Evolutionary conservation across 2,888 invertebrate species (phyloP).

Genomic region (Drosophila meridionalis): DNA sequence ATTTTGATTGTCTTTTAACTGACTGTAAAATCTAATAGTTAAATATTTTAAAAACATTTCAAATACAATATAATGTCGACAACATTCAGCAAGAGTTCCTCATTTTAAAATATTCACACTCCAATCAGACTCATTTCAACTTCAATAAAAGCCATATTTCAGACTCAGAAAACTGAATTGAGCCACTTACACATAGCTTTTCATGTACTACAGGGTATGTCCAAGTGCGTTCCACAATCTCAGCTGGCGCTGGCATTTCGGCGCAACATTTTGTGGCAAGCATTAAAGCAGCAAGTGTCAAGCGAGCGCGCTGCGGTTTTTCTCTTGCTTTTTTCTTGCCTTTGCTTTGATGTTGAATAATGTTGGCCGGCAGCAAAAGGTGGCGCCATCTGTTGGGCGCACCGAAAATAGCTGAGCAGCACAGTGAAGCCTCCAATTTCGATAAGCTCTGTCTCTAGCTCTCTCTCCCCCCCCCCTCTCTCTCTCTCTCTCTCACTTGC

Average conservation of each 20-base stretch:
- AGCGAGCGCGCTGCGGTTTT: slow-evolving; percentile 1
- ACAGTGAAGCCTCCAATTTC: slow-evolving; percentile 13
- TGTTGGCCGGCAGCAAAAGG: slow-evolving; percentile 33
- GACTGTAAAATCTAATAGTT: no score
- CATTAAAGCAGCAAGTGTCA: slow-evolving; percentile 17
- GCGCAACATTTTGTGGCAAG: slow-evolving; percentile 1
- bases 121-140: neutral
- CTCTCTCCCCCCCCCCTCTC: no score
- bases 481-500: neutral
- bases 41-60: no score
- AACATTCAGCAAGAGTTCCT: neutral
- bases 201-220: neutral
- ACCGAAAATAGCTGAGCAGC: slow-evolving; percentile 18
- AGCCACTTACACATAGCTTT: neutral
- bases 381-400: slow-evolving; percentile 23
- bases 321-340: neutral
- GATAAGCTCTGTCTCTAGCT: neutral
- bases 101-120: neutral
- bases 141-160: neutral
- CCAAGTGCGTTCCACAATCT: neutral
- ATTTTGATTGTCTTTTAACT: no score
- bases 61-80: neutral
- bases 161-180: no score
- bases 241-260: neutral
- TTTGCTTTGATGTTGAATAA: slow-evolving; percentile 26